Percentiles rank a stretch among this genome's conserved stretches.
Conservation (phyloP, 37 sponge, comb jelly and placozoan species). For the Haliclona indistincta region DNA sequence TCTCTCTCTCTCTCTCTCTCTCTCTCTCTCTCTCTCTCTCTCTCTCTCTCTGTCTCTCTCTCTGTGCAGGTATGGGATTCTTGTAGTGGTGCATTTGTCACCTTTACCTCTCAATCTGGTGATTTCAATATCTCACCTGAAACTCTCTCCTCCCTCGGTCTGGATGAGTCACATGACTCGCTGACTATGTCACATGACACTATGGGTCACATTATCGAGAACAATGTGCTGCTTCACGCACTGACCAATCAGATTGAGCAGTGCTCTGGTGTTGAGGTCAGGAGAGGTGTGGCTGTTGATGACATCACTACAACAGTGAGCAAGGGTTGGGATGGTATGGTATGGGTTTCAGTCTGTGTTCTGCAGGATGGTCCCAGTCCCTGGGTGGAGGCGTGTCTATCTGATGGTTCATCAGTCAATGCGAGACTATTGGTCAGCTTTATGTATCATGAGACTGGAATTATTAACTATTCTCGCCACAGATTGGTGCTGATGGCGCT, state of each 20-base stretch:
- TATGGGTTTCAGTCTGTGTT: neutral
- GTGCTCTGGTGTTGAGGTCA: constrained; percentile 34
- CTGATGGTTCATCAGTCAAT: constrained; percentile 15
- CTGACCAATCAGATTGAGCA: constrained; percentile 14
- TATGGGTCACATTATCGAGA: constrained; percentile 80
- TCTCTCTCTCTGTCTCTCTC: neutral
- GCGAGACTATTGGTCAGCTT: constrained; percentile 32
- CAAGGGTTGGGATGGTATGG: neutral
- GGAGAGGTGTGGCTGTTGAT: constrained; percentile 19
- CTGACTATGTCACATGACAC: neutral
- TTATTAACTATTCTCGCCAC: neutral
- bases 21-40: too few relatives aligned
- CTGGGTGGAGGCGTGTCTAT: constrained; percentile 17
- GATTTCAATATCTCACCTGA: neutral
- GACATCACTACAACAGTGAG: constrained; percentile 6
- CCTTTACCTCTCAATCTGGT: neutral
- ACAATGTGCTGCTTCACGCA: constrained; percentile 49
- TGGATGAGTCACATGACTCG: neutral
- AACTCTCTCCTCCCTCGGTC: neutral
- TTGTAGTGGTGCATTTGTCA: constrained; percentile 22
- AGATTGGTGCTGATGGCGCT: constrained; percentile 86
- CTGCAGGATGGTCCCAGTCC: neutral
- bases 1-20: too few relatives aligned
- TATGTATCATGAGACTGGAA: neutral
- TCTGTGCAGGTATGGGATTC: constrained; percentile 28